These are phyloP conservation scores for Erythrocercus mccallii DNA, from an alignment of 2,113 vertebrate species.

Conservation along the genomic window DNA sequence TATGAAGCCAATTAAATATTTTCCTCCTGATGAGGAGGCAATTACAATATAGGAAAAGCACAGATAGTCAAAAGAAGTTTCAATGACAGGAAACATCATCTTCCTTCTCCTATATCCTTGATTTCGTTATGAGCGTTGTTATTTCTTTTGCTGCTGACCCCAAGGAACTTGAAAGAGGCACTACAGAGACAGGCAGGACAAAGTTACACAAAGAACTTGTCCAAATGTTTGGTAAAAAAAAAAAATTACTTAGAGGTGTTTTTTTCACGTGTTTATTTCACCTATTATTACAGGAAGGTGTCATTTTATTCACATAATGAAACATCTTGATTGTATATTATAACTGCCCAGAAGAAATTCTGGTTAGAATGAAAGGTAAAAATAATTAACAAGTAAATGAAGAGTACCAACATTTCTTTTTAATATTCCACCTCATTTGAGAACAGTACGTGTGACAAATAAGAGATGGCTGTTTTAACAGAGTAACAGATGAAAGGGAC, in stretches of 20 bases:
- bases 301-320: not conserved
- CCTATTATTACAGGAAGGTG: not conserved
- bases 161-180: not conserved
- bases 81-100: not conserved
- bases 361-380: not conserved
- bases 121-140: not conserved
- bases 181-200: not conserved
- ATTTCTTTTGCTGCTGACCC: not conserved
- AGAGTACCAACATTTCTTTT: not conserved
- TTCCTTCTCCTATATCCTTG: not conserved
- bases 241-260: not conserved
- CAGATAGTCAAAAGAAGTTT: not conserved
- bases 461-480: not conserved
- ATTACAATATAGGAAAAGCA: not conserved
- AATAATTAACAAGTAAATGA: not conserved
- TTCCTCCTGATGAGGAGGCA: not conserved
- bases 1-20: not conserved
- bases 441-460: not conserved
- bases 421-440: not conserved
- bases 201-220: not conserved
- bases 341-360: not conserved
- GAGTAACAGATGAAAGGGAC: not conserved
- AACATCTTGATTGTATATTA: not conserved
- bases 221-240: not conserved
- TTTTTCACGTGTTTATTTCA: not conserved